Conservation (phyloP, 2,113 vertebrate species). For the Cephalopholis sonnerati region DNA sequence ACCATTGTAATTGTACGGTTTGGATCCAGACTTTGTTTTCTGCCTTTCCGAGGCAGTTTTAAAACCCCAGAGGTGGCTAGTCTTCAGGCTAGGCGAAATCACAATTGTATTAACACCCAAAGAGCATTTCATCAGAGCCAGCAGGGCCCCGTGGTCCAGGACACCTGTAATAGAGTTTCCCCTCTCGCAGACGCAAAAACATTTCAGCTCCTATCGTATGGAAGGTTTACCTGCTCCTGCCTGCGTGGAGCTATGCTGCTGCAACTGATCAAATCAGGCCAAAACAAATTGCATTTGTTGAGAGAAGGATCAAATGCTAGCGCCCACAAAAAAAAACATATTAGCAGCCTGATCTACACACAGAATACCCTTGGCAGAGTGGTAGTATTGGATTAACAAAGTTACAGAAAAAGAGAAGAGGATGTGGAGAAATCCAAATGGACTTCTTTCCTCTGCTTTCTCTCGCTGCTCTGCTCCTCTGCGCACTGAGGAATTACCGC, state of each 20-base stretch:
- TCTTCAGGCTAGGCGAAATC: conserved; percentile 84
- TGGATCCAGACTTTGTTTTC: conserved; percentile 71
- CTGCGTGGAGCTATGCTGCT: conserved; percentile 90
- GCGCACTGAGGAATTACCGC: conserved; percentile 48
- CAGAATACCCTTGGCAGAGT: conserved; percentile 83
- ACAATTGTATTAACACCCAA: conserved; percentile 92
- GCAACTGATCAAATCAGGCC: conserved; percentile 94
- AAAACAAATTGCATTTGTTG: conserved; percentile 97
- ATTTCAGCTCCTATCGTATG: conserved; percentile 88
- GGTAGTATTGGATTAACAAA: conserved; percentile 84
- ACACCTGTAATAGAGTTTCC: conserved; percentile 95
- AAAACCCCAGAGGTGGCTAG: conserved; percentile 87
- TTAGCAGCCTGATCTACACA: conserved; percentile 88
- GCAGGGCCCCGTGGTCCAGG: conserved; percentile 84
- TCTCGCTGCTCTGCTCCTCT: conserved; percentile 45
- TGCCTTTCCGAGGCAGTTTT: conserved; percentile 63
- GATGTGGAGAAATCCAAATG: conserved; percentile 73
- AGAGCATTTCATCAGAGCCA: conserved; percentile 90
- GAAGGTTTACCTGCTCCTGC: conserved; percentile 93
- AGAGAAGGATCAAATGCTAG: conserved; percentile 89
- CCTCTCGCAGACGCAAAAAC: conserved; percentile 82
- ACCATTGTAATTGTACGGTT: conserved; percentile 65
- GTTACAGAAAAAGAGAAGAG: conserved; percentile 73
- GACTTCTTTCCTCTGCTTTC: conserved; percentile 58
- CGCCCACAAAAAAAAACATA: conserved; percentile 93